phyloP scores from a whole-genome alignment of 2,888 invertebrate species.

The Tinea pellionella region DNA sequence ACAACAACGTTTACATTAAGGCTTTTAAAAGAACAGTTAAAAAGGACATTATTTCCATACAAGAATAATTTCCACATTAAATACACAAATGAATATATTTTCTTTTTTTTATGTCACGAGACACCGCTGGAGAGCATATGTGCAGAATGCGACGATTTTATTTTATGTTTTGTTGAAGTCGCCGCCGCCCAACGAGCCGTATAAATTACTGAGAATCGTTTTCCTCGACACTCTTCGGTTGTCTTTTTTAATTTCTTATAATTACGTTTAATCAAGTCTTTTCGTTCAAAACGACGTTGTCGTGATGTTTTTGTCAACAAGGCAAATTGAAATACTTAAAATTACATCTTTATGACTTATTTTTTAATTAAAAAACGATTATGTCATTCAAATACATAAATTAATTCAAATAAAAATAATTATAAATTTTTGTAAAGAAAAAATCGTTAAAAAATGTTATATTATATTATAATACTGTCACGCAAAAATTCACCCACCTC shows the following conservation, averaged over 20 bases:
- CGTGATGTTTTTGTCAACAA: not conserved
- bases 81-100: not conserved
- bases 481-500: no score
- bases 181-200: slow-evolving; percentile 33
- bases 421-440: slow-evolving; percentile 3
- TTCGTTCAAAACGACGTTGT: not conserved
- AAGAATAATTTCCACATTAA: not conserved
- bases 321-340: not conserved
- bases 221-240: slow-evolving; percentile 16
- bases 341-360: not conserved
- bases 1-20: no score
- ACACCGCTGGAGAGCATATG: slow-evolving; percentile 26
- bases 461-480: no score
- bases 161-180: slow-evolving; percentile 30
- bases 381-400: not conserved
- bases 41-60: not conserved
- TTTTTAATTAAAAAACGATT: not conserved
- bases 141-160: slow-evolving; percentile 28
- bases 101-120: slow-evolving; percentile 12
- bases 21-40: not conserved
- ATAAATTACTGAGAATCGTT: slow-evolving; percentile 36
- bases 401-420: not conserved
- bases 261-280: slow-evolving; percentile 7
- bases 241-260: slow-evolving; percentile 3
- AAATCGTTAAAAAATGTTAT: no score